These are phyloP conservation scores for Drosophila mojavensis DNA, from an alignment of 1,140 invertebrate species.

Conservation along the genomic window DNA sequence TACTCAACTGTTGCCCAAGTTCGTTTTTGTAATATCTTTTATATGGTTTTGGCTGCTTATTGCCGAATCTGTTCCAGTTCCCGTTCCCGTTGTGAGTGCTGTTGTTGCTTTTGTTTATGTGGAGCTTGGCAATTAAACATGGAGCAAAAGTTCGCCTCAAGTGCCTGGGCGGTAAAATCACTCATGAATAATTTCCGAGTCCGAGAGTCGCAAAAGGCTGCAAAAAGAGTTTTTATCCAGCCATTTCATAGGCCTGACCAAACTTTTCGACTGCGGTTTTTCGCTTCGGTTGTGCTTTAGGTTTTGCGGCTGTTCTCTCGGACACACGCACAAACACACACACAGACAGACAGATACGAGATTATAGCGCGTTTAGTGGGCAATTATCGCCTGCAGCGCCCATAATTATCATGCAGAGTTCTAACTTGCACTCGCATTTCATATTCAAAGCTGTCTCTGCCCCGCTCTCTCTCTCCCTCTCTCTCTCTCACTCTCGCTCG, in stretches of 20 bases:
- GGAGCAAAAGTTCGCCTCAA: constrained; percentile 39
- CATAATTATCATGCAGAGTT: constrained; percentile 74
- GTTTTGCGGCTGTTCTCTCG: constrained; percentile 45
- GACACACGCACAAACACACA: constrained; percentile 31
- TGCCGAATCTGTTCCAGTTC: constrained; percentile 1
- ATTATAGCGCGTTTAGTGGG: constrained; percentile 75
- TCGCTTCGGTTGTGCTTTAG: constrained; percentile 38
- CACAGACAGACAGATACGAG: constrained; percentile 10
- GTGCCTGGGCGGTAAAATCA: neutral
- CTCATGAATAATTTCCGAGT: constrained; percentile 49
- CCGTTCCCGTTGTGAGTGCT: neutral
- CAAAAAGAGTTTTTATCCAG: constrained; percentile 6
- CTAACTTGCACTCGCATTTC: constrained; percentile 74
- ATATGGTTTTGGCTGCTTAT: constrained; percentile 35
- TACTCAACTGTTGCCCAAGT: constrained; percentile 46
- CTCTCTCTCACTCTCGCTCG: too few species aligned
- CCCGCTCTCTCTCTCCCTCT: neutral
- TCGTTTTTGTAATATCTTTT: constrained; percentile 48
- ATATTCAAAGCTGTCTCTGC: constrained; percentile 66
- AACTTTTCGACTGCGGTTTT: constrained; percentile 44
- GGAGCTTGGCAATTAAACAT: constrained; percentile 45
- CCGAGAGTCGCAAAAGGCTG: constrained; percentile 1
- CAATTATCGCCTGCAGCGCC: constrained; percentile 78
- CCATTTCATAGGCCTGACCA: constrained; percentile 13
- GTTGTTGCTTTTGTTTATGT: constrained; percentile 25